Evolutionary conservation across 2,113 vertebrate species (phyloP).

Genomic region (Mugil cephalus): DNA sequence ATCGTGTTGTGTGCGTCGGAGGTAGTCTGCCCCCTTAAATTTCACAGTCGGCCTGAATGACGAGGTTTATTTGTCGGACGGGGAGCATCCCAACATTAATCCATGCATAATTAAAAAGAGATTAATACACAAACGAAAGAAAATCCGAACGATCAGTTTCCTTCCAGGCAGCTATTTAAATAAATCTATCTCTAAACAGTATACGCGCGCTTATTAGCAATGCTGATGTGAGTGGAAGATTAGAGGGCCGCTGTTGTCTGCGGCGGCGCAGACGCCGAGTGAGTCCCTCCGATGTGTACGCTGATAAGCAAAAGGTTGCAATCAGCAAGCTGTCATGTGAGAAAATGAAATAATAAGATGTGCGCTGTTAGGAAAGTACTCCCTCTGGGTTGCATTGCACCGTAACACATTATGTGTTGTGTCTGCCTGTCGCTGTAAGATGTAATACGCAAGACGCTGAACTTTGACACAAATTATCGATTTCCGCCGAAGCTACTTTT

Average conservation of each 20-base stretch:
- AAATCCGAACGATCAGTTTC: background rate
- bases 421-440: background rate
- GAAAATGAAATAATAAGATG: constrained; percentile 30
- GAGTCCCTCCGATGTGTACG: constrained; percentile 36
- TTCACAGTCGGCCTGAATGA: background rate
- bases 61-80: constrained; percentile 14
- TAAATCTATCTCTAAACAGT: constrained; percentile 23
- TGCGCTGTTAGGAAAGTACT: background rate
- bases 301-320: constrained; percentile 65
- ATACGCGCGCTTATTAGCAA: constrained; percentile 48
- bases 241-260: constrained; percentile 30
- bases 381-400: constrained; percentile 5
- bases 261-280: constrained; percentile 27
- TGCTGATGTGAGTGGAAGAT: constrained; percentile 59
- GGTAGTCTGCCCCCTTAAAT: background rate
- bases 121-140: background rate
- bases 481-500: background rate
- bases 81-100: constrained; percentile 21
- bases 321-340: constrained; percentile 60
- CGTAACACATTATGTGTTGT: background rate
- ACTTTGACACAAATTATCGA: constrained; percentile 11
- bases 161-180: constrained; percentile 7
- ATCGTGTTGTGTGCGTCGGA: constrained; percentile 3
- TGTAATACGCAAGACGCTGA: background rate
- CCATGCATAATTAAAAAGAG: constrained; percentile 16